Evolutionary conservation across 1,140 invertebrate genomes (phyloP).

Genomic region (Agrilus planipennis): DNA sequence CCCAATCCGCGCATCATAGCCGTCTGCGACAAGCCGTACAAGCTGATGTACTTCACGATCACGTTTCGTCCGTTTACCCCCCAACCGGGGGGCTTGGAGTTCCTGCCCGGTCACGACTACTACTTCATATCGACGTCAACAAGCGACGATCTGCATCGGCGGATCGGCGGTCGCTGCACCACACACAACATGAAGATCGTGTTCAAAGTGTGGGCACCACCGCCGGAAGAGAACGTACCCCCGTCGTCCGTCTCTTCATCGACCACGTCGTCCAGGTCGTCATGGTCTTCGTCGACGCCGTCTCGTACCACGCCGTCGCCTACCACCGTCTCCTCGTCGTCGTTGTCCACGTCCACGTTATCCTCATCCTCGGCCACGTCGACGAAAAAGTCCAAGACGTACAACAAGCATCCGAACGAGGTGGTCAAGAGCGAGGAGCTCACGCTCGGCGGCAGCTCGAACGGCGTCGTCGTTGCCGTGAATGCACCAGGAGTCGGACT

Average conservation of each 20-base stretch:
- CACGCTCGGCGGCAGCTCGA: slow-evolving; percentile 39
- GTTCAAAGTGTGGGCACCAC: slow-evolving; percentile 62
- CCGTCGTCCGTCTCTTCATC: slow-evolving; percentile 9
- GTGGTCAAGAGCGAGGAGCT: slow-evolving; percentile 86
- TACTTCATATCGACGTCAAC: slow-evolving; percentile 92
- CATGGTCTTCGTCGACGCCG: slow-evolving; percentile 36
- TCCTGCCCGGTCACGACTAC: slow-evolving; percentile 88
- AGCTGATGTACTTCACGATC: slow-evolving; percentile 91
- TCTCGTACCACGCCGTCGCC: slow-evolving; percentile 31
- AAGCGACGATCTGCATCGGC: slow-evolving; percentile 78
- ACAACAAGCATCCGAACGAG: slow-evolving; percentile 80
- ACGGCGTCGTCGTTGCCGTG: no score
- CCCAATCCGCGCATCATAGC: slow-evolving; percentile 85
- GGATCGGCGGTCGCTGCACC: slow-evolving; percentile 74
- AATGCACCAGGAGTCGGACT: no score
- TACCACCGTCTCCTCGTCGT: no score
- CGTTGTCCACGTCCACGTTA: slow-evolving; percentile 18
- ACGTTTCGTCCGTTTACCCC: slow-evolving; percentile 93
- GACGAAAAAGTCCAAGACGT: slow-evolving; percentile 42
- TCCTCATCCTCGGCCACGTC: slow-evolving; percentile 25
- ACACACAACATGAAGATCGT: slow-evolving; percentile 93
- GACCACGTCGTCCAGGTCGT: slow-evolving; percentile 7
- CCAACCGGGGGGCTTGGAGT: slow-evolving; percentile 87
- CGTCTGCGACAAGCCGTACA: slow-evolving; percentile 89
- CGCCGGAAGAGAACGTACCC: slow-evolving; percentile 37